Percentiles rank a stretch among this genome's conserved stretches.
phyloP scores from a whole-genome alignment of 2,797 vertebrate genomes.

The Enteromius argenteus region DNA sequence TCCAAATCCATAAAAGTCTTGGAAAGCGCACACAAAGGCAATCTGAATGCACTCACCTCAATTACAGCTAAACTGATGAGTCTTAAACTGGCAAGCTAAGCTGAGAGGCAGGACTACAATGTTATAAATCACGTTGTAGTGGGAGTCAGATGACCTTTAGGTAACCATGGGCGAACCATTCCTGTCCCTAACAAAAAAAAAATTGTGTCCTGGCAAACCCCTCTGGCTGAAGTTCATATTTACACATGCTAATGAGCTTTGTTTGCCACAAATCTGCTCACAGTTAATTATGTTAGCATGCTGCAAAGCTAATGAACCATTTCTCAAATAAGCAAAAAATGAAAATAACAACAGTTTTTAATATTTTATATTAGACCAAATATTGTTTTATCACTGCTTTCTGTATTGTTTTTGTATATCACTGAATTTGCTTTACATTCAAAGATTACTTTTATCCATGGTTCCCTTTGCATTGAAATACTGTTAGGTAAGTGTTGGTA shows the following conservation, averaged over 20 bases:
- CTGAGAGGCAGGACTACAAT: background rate
- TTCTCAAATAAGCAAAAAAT: background rate
- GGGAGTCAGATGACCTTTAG: conserved; percentile 11
- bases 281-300: background rate
- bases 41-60: conserved; percentile 22
- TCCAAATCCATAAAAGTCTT: conserved; percentile 20
- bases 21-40: background rate
- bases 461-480: background rate
- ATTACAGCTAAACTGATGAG: conserved; percentile 26
- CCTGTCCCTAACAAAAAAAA: background rate
- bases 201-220: background rate
- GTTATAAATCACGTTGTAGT: background rate
- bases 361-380: background rate
- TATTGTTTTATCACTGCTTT: background rate
- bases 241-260: conserved; percentile 22
- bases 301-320: conserved; percentile 1
- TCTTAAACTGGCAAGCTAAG: conserved; percentile 11
- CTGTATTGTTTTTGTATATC: background rate
- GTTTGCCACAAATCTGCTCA: background rate
- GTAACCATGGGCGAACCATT: conserved; percentile 8
- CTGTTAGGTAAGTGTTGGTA: background rate
- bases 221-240: background rate
- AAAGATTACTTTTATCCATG: background rate
- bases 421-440: background rate
- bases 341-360: background rate